Evolutionary conservation across 2,113 vertebrate genomes (phyloP).

Genomic region (Fregetta grallaria): DNA sequence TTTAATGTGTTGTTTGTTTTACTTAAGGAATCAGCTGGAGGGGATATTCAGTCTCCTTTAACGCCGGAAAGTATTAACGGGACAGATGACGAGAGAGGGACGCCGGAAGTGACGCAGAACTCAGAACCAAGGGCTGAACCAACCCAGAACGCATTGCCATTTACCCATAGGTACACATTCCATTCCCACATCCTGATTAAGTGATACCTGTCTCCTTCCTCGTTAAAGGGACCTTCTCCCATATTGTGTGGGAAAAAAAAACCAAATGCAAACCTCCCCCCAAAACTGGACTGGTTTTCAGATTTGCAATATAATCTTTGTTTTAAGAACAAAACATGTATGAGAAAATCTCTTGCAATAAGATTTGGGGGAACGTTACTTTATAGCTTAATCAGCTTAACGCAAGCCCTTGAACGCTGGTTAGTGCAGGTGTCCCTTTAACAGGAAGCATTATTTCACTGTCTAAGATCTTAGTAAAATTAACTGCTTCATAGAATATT

Average conservation of each 20-base stretch:
- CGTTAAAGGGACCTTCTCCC: conserved; percentile 37
- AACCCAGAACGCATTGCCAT: conserved; percentile 87
- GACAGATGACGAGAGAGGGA: conserved; percentile 83
- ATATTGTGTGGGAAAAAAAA: background rate
- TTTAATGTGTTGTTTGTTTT: conserved; percentile 22
- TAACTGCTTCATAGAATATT: conserved; percentile 11
- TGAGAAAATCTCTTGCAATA: background rate
- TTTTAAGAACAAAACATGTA: background rate
- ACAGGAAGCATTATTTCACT: conserved; percentile 7
- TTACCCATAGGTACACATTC: conserved; percentile 90
- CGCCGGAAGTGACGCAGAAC: conserved; percentile 80
- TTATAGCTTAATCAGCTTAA: background rate
- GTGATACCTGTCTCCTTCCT: conserved; percentile 45
- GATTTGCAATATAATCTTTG: background rate
- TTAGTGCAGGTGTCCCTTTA: conserved; percentile 32
- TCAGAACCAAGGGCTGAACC: conserved; percentile 83
- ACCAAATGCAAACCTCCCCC: too few species aligned
- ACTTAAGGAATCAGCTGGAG: conserved; percentile 88
- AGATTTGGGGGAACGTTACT: background rate
- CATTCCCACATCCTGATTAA: conserved; percentile 73
- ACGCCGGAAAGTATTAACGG: conserved; percentile 91
- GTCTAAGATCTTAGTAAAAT: conserved; percentile 17
- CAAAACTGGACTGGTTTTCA: background rate
- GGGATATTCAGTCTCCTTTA: conserved; percentile 89
- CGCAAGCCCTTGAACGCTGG: background rate